Evolutionary conservation across 2,113 vertebrate genomes (phyloP), one percentile per base, ranked within the genome.

Genomic region (Melanerpes formicivorus): DNA sequence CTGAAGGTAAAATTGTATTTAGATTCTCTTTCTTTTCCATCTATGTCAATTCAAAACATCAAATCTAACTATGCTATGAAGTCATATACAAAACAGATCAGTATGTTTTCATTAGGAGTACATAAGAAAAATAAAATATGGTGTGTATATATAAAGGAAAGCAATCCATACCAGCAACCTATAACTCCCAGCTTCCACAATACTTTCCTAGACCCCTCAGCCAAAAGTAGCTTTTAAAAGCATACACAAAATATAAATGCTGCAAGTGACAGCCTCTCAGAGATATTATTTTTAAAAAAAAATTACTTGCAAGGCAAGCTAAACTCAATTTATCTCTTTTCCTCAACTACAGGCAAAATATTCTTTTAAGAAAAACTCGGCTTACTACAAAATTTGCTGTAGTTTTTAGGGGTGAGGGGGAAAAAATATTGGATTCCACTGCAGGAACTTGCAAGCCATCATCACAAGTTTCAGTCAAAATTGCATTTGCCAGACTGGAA

Each of bases 41-140:
- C 3, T 4, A 46, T 50, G 65, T 50, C 30, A 77, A 75, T 82
- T 85, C 70, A 62, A 72, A 65, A 18, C 58, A 75, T 29, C 78
- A 84, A 67, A 67, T 56, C 72, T 72, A 77, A 83, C 71, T 93
- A 26, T 13, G 93, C 69, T 18, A 95, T 81, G 77, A 97, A 72
- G 93, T 70, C 89, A 92, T 66, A 93, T 21, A 64, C 92, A 96
- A 89, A 73, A 74, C 66, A 62, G 60, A 79, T 23, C 94, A 82
- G 79, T 81, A 63, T 76, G 93, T 55, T 95, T 91, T 90, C 80
- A 88, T 71, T 65, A 83, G 54, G 72, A 85, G 58, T 34, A 14
- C 8, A 59, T 18, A 23, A 12, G 22, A 21, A 11, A 50, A 50
- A 52, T 22, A 52, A 92, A 69, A 78, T n/a, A 73, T 6, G 15